A percentile compares a stretch with the other conserved stretches of the same genome.
Conservation (phyloP, 2,797 vertebrate genomes). For the Trematomus bernacchii region DNA sequence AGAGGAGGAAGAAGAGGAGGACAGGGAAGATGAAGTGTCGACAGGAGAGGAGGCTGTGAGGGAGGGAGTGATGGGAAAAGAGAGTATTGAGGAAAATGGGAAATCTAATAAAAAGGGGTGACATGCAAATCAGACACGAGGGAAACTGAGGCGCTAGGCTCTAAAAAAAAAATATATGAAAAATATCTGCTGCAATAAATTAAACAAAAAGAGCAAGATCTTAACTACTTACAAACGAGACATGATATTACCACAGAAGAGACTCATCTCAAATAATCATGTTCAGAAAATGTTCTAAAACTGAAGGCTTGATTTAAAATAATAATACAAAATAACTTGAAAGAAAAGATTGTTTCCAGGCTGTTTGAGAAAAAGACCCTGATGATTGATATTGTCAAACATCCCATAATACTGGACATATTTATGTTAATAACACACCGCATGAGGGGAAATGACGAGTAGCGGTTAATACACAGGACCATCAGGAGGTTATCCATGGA, state of each 20-base stretch:
- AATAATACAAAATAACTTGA: conserved; percentile 47
- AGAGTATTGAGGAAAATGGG: conserved; percentile 81
- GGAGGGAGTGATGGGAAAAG: conserved; percentile 77
- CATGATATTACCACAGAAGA: conserved; percentile 45
- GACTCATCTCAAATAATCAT: conserved; percentile 72
- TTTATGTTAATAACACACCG: conserved; percentile 38
- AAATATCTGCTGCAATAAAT: conserved; percentile 64
- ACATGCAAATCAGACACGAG: conserved; percentile 52
- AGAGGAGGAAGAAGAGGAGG: conserved; percentile 74
- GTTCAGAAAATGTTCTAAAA: conserved; percentile 50
- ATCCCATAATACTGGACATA: conserved; percentile 56
- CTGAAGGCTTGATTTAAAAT: conserved; percentile 57
- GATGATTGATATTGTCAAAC: conserved; percentile 27
- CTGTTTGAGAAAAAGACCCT: conserved; percentile 33
- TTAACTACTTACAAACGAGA: conserved; percentile 31
- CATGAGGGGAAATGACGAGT: conserved; percentile 30
- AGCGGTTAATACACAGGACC: conserved; percentile 66
- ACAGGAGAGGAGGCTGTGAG: conserved; percentile 90
- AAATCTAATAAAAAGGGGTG: conserved; percentile 37
- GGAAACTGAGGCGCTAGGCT: conserved; percentile 16
- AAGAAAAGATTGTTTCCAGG: conserved; percentile 65
- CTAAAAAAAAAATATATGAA: conserved; percentile 16
- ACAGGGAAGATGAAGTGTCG: conserved; percentile 87
- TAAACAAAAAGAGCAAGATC: conserved; percentile 37
- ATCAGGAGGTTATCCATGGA: conserved; percentile 26